These are phyloP conservation scores for Brotula barbata DNA, from an alignment of 2,797 vertebrate genomes.

Conservation along the genomic window DNA sequence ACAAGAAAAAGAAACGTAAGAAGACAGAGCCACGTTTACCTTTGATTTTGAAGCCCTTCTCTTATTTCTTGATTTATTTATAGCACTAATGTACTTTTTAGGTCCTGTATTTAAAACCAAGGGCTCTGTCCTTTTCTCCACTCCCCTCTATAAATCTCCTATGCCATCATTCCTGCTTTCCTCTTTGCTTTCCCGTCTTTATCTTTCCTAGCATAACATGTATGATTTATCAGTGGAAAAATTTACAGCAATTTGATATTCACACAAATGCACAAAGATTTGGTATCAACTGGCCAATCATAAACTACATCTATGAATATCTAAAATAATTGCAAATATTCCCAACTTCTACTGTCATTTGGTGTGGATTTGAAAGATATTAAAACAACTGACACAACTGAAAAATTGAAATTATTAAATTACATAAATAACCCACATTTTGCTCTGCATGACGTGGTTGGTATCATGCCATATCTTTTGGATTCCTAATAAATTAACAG, in stretches of 20 bases:
- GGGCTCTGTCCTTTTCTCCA: conserved; percentile 12
- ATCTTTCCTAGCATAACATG: conserved; percentile 51
- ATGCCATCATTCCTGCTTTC: conserved; percentile 1
- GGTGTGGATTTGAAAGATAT: too few species aligned
- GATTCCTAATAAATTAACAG: too few species aligned
- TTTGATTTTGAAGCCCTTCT: conserved; percentile 23
- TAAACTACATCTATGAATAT: neutral
- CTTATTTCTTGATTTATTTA: conserved; percentile 56
- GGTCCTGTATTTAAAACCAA: conserved; percentile 36
- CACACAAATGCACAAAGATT: neutral
- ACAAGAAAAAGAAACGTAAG: neutral
- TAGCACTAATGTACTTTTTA: conserved; percentile 43
- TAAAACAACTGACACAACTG: too few species aligned
- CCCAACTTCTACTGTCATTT: too few species aligned
- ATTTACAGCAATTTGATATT: conserved; percentile 37
- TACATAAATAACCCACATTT: too few species aligned
- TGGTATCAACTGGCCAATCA: neutral
- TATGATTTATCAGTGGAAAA: conserved; percentile 65
- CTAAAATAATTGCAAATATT: neutral
- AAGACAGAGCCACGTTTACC: neutral
- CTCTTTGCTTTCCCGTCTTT: conserved; percentile 1
- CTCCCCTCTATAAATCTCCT: conserved; percentile 12
- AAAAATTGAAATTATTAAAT: too few species aligned
- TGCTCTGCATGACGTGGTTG: too few species aligned
- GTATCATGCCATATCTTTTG: too few species aligned